Conservation (phyloP, 1,140 invertebrate species). For the Drosophila lini region DNA sequence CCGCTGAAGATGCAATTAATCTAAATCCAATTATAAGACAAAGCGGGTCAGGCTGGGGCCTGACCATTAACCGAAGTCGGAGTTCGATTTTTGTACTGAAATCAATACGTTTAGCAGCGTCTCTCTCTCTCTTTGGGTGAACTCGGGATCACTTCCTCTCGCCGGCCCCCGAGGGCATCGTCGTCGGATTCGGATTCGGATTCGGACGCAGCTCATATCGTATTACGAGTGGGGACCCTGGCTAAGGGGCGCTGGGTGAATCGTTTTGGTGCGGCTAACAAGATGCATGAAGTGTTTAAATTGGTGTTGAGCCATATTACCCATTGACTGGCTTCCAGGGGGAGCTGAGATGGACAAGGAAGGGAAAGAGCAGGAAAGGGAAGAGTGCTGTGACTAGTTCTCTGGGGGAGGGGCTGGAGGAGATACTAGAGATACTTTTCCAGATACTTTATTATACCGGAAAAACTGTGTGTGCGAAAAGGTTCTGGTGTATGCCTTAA, state of each 20-base stretch:
- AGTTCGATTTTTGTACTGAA: constrained; percentile 66
- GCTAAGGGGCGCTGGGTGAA: constrained; percentile 16
- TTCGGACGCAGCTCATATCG: constrained; percentile 39
- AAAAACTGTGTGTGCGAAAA: not conserved
- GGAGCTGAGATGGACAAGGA: not conserved
- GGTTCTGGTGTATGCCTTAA: not conserved
- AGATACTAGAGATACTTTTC: not conserved
- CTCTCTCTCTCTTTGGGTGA: constrained; percentile 20
- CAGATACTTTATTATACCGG: constrained; percentile 1
- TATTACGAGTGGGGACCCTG: constrained; percentile 47
- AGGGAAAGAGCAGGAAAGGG: not conserved
- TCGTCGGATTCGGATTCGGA: constrained; percentile 1
- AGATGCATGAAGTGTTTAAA: constrained; percentile 84
- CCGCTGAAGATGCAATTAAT: constrained; percentile 76
- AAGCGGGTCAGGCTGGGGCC: constrained; percentile 56
- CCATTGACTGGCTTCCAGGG: constrained; percentile 42
- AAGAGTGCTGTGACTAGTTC: not conserved
- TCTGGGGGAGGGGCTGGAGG: not conserved
- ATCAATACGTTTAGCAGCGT: constrained; percentile 69
- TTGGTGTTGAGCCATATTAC: constrained; percentile 84
- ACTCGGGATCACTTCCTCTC: constrained; percentile 32
- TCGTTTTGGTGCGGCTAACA: constrained; percentile 66
- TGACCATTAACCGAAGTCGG: constrained; percentile 54
- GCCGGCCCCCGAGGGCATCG: constrained; percentile 46
- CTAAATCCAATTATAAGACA: constrained; percentile 84